Conservation (phyloP, 1,140 invertebrate species). For the Rhopalosiphum maidis region DNA sequence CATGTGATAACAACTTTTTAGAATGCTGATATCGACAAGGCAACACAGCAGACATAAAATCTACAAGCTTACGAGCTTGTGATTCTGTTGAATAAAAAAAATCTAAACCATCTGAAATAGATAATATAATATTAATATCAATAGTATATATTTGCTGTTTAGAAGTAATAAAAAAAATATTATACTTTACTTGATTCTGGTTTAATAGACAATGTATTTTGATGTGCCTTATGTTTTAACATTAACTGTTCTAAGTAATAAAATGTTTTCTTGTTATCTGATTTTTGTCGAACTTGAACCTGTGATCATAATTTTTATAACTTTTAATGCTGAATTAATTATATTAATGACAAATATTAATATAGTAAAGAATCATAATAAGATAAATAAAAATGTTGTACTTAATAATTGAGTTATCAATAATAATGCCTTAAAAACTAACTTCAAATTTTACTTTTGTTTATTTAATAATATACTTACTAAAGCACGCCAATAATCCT, state of each 20-base stretch:
- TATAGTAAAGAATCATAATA: background rate
- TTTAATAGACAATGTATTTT: conserved; percentile 92
- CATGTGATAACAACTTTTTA: conserved; percentile 96
- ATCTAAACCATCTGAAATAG: conserved; percentile 86
- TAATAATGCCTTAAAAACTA: background rate
- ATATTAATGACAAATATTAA: background rate
- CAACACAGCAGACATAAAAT: conserved; percentile 87
- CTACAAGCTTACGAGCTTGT: conserved; percentile 93
- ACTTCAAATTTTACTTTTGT: background rate
- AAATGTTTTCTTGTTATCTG: conserved; percentile 96
- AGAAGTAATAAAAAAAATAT: conserved; percentile 44
- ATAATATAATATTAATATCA: conserved; percentile 58
- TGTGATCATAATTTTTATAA: conserved; percentile 61
- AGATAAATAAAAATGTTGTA: background rate
- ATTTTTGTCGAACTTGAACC: conserved; percentile 85
- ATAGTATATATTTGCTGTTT: conserved; percentile 20
- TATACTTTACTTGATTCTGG: conserved; percentile 77
- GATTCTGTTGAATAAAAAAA: conserved; percentile 93
- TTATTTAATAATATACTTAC: conserved; percentile 65
- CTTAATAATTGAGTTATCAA: background rate
- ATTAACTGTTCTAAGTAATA: conserved; percentile 98
- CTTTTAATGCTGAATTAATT: background rate
- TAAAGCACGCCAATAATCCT: conserved; percentile 95
- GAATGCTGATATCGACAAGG: conserved; percentile 87
- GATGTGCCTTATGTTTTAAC: conserved; percentile 92